phyloP scores from a whole-genome alignment of 1,140 invertebrate species.

The Cepaea nemoralis region DNA sequence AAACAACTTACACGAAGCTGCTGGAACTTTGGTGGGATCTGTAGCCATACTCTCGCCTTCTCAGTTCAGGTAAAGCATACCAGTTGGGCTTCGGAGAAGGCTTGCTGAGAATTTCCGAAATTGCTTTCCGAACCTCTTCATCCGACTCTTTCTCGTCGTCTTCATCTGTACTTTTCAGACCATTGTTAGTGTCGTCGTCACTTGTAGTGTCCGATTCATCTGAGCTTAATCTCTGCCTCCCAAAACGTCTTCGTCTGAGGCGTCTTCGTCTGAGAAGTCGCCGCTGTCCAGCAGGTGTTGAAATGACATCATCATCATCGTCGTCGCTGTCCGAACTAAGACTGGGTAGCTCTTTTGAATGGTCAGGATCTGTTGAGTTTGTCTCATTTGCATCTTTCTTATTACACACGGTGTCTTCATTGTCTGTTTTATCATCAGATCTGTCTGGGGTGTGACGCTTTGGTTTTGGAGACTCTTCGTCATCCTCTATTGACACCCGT shows the following conservation, averaged over 20 bases:
- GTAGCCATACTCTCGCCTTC: conserved; percentile 61
- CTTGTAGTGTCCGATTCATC: conserved; percentile 52
- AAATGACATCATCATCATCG: conserved; percentile 10
- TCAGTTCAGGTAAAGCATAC: conserved; percentile 74
- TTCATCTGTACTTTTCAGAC: conserved; percentile 59
- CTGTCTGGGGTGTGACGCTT: conserved; percentile 77
- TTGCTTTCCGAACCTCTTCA: conserved; percentile 14
- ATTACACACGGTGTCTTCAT: conserved; percentile 62
- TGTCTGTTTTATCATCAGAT: conserved; percentile 53
- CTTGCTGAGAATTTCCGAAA: conserved; percentile 73
- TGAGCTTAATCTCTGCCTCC: conserved; percentile 2
- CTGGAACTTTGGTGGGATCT: conserved; percentile 54
- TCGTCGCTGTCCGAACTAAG: conserved; percentile 1
- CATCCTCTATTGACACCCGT: conserved; percentile 4
- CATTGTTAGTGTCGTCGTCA: conserved; percentile 50
- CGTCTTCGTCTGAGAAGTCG: conserved; percentile 1
- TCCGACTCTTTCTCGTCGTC: conserved; percentile 62
- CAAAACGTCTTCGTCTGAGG: neutral
- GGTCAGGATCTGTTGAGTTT: neutral
- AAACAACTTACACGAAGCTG: conserved; percentile 74
- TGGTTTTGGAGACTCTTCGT: conserved; percentile 75
- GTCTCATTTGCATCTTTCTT: neutral
- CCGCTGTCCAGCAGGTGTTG: neutral
- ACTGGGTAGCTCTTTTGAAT: neutral
- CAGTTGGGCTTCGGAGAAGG: conserved; percentile 79